Base-by-base conservation (phyloP, 2,888 invertebrate species). In the Endomychus coccineus region DNA sequence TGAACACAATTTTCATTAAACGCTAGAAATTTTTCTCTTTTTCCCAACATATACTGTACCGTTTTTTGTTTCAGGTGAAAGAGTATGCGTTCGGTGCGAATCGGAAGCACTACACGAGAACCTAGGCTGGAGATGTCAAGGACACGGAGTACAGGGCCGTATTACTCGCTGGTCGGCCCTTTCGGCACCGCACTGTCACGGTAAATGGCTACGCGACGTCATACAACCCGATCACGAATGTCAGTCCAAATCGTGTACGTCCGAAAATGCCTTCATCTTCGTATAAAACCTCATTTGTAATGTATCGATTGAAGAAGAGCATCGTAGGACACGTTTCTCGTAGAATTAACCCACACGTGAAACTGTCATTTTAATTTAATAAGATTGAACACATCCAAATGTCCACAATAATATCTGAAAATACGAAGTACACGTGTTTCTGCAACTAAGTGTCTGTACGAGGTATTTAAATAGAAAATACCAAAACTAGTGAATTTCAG, bases 131-230 rank as follows among this genome's bases (percentile, higher is more conserved):
- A 72, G 85, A 29, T 91, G 91, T 69, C 80, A 82, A 44, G 91
- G 91, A 0, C 89, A 90, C 61, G 90, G 91, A 0, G 80, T 83
- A 2, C 70, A 77, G 16, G 78, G 78, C 1, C 74, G 80, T 39
- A 72, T 79, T 43, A 89, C 89, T 7, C 73, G 87, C 38, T 91
- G 85, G 81, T 83, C 83, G 51, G 86, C 88, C 19, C 72, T 90
- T 17, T 80, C 85, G 28, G 82, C 82, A n/a, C 83, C 84, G 1
- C 84, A 87, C 54, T 91, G 91, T 64, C 86, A 86, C 56, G 91
- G 90, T 22, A 86, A 88, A 61, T 91, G 90, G 90, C 67, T 83
- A 28, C 76, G 88, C 28, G 58, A 56, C 7, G 53, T 56, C 36
- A 51, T 54, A 7, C 54, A 58, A 44, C 50, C 54, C 2, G 58